Percentiles rank a stretch among this genome's conserved stretches.
phyloP scores from a whole-genome alignment of 2,888 invertebrate species.

The Neoascia interrupta region DNA sequence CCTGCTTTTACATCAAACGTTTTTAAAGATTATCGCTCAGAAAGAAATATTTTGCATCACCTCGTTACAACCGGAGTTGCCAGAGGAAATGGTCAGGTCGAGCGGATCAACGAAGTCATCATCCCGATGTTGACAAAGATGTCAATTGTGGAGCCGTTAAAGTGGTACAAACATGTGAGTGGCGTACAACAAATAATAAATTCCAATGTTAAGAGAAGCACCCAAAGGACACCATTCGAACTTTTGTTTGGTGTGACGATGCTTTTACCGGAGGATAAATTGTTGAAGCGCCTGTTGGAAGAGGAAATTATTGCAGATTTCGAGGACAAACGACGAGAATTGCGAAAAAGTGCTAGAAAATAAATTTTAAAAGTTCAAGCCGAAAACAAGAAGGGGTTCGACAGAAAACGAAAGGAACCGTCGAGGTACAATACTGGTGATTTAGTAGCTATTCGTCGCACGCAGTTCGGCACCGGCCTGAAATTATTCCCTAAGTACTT shows the following conservation, averaged over 20 bases:
- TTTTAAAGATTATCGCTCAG: conserved; percentile 26
- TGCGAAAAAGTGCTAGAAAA: no score
- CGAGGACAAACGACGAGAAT: no score
- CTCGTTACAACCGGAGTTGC: conserved; percentile 70
- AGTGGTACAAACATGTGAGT: no score
- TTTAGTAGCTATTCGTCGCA: conserved; percentile 16
- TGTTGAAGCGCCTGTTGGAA: no score
- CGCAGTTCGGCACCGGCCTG: conserved; percentile 47
- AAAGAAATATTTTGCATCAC: conserved; percentile 1
- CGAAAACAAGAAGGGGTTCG: background rate
- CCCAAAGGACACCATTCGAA: no score
- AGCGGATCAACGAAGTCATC: conserved; percentile 73
- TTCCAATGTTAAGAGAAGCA: no score
- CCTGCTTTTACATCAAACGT: background rate
- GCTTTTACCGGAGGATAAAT: no score
- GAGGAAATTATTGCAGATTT: no score
- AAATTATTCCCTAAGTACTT: conserved; percentile 48
- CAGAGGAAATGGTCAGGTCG: conserved; percentile 75
- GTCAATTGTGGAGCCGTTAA: background rate
- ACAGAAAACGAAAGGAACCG: background rate
- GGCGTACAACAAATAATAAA: no score
- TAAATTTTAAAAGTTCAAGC: no score
- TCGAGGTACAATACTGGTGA: background rate
- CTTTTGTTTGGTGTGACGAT: no score
- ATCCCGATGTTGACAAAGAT: conserved; percentile 71